Evolutionary conservation across 2,797 vertebrate species (phyloP).

Genomic region (Columba guinea): DNA sequence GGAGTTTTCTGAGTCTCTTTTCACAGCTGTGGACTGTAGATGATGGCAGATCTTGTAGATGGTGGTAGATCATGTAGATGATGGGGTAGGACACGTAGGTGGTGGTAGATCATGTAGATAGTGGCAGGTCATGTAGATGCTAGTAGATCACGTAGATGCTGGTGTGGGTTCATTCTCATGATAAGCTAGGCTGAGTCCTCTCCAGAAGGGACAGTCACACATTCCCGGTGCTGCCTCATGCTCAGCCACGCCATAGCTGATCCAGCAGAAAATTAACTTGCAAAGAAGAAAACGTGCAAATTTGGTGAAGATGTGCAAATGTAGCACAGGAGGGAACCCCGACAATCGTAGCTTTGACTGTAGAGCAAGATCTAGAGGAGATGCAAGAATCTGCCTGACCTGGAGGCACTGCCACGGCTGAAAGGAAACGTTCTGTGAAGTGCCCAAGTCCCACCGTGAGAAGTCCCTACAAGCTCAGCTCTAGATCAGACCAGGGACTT

Average conservation of each 20-base stretch:
- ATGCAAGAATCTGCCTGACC: not conserved
- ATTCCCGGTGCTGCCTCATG: not conserved
- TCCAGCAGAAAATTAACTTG: not conserved
- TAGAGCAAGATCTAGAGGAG: too few relatives aligned
- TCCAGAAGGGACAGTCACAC: rapidly evolving
- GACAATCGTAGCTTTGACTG: not conserved
- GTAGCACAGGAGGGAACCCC: not conserved
- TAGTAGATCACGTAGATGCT: not conserved
- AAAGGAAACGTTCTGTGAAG: not conserved
- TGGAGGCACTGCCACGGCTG: not conserved
- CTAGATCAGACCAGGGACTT: not conserved
- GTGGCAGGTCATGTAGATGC: too few relatives aligned
- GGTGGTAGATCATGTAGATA: too few relatives aligned
- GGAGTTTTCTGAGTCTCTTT: not conserved
- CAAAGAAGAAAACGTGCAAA: too few relatives aligned
- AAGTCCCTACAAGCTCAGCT: not conserved
- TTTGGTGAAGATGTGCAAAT: too few relatives aligned
- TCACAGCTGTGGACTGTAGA: not conserved
- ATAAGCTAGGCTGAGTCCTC: not conserved
- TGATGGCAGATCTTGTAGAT: too few relatives aligned
- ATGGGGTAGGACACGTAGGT: too few relatives aligned
- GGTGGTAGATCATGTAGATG: too few relatives aligned
- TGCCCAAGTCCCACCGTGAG: too few relatives aligned
- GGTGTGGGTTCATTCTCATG: rapidly evolving
- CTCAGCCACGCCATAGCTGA: not conserved